Percentiles rank a stretch among this genome's conserved stretches.
Evolutionary conservation across 2,797 vertebrate genomes (phyloP).

Genomic region (Siniperca scherzeri): DNA sequence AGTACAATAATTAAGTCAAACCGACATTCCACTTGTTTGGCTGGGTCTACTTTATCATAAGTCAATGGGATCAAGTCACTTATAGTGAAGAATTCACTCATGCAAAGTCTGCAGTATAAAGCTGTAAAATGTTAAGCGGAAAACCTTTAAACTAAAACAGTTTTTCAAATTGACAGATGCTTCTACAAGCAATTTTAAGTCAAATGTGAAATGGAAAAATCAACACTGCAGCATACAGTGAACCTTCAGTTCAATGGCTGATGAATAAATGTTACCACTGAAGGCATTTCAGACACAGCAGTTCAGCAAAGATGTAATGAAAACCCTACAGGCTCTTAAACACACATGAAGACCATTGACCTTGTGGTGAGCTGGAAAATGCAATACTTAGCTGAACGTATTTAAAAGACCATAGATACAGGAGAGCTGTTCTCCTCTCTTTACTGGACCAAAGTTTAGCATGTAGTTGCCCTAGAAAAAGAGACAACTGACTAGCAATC

Average conservation of each 20-base stretch:
- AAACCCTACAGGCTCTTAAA: conserved; percentile 30
- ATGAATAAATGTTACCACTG: conserved; percentile 34
- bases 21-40: background rate
- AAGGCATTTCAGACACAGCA: conserved; percentile 36
- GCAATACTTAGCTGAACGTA: conserved; percentile 22
- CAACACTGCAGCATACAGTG: conserved; percentile 50
- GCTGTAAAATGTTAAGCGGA: background rate
- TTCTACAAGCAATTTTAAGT: conserved; percentile 29
- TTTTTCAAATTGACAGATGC: conserved; percentile 20
- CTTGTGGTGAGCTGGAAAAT: conserved; percentile 24
- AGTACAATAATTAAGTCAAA: background rate
- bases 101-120: background rate
- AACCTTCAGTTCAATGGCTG: conserved; percentile 41
- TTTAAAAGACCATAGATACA: conserved; percentile 33
- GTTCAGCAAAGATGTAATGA: conserved; percentile 43
- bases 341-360: conserved; percentile 26
- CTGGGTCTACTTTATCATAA: background rate
- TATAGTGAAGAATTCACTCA: background rate
- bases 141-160: background rate
- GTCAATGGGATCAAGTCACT: background rate
- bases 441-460: conserved; percentile 32
- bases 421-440: conserved; percentile 3
- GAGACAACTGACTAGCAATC: background rate
- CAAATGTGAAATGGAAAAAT: conserved; percentile 55
- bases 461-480: conserved; percentile 12